phyloP scores from a whole-genome alignment of 2,797 vertebrate genomes.

The Hozukius guyotensis region DNA sequence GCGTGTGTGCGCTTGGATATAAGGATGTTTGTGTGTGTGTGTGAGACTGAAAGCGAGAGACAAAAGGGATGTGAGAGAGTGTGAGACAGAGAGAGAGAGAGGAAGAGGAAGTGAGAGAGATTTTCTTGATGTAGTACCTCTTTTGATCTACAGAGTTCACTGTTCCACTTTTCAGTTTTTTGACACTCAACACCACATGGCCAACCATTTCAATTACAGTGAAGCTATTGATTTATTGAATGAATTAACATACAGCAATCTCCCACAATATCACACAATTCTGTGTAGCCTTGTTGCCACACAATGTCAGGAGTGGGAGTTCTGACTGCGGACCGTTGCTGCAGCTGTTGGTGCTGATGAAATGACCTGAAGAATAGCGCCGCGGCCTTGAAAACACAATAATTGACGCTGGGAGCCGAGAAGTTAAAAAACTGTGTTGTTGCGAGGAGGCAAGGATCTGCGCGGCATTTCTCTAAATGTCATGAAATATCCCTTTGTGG shows the following conservation, averaged over 20 bases:
- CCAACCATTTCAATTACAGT: slow-evolving; percentile 73
- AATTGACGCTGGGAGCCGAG: slow-evolving; percentile 18
- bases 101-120: background rate
- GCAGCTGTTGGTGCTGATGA: slow-evolving; percentile 35
- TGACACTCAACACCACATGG: slow-evolving; percentile 29
- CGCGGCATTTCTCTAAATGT: slow-evolving; percentile 61
- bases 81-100: background rate
- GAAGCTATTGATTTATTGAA: slow-evolving; percentile 79
- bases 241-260: slow-evolving; percentile 81
- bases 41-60: slow-evolving; percentile 10
- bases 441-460: slow-evolving; percentile 5
- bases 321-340: slow-evolving; percentile 2
- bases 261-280: slow-evolving; percentile 64
- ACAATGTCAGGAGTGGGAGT: slow-evolving; percentile 46
- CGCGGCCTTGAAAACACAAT: slow-evolving; percentile 52
- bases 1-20: background rate
- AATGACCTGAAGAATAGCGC: slow-evolving; percentile 35
- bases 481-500: slow-evolving; percentile 63
- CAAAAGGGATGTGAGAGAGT: slow-evolving; percentile 14
- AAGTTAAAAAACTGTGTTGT: slow-evolving; percentile 26
- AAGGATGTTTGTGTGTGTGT: slow-evolving; percentile 10
- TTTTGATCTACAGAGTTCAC: slow-evolving; percentile 77
- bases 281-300: slow-evolving; percentile 49
- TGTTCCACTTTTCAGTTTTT: slow-evolving; percentile 70
- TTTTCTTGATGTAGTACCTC: slow-evolving; percentile 52